phyloP scores from a whole-genome alignment of 2,113 vertebrate species.

The Morone chrysops region DNA sequence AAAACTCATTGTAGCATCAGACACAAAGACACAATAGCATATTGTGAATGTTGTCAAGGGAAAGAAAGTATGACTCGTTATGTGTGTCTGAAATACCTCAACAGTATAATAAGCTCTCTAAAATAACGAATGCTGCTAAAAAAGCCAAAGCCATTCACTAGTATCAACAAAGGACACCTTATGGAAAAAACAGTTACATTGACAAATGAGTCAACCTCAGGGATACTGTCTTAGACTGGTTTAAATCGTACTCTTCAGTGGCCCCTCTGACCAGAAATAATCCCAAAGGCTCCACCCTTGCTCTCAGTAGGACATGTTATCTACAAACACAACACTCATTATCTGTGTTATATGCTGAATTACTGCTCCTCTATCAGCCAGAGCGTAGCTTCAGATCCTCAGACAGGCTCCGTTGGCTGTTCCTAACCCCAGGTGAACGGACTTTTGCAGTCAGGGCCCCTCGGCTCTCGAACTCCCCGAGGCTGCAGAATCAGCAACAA shows the following conservation, averaged over 20 bases:
- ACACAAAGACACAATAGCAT: neutral
- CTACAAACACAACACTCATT: neutral
- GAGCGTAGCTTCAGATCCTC: too few species aligned
- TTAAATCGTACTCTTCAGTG: neutral
- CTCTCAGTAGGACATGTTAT: neutral
- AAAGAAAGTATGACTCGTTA: neutral
- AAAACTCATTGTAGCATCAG: neutral
- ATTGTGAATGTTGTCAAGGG: neutral
- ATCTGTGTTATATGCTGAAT: neutral
- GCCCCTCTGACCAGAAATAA: neutral
- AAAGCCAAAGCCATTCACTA: neutral
- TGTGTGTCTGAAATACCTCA: constrained; percentile 5
- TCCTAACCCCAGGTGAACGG: too few species aligned
- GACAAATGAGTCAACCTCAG: neutral
- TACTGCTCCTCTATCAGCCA: too few species aligned
- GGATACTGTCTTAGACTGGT: neutral
- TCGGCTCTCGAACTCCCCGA: too few species aligned
- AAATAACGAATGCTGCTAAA: neutral
- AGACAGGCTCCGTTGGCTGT: too few species aligned
- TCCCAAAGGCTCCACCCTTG: neutral
- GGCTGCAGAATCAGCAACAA: too few species aligned
- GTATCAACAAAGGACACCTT: neutral
- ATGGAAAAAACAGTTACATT: too few species aligned
- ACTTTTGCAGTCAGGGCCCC: too few species aligned
- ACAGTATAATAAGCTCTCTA: neutral